Base-by-base conservation (phyloP, 2,797 vertebrate species). In the Ctenopoma multispine region DNA sequence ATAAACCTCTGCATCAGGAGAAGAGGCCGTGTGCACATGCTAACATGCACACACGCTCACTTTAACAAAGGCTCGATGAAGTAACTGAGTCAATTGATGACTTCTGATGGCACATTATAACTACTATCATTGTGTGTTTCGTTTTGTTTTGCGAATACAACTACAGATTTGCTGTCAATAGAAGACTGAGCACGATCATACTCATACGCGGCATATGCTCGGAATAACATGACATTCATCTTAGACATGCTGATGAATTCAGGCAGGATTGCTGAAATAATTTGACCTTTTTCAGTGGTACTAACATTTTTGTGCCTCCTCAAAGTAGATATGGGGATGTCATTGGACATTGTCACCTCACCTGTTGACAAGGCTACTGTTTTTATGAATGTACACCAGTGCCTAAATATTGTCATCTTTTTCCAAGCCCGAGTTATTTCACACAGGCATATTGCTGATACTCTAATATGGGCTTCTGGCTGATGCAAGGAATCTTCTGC, bases 401-500 rank as follows among this genome's bases (percentile, higher is more conserved):
- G 34, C 50, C 72, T 58, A 10, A 73, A 69, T 64, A 60, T 10
- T 65, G 12, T 53, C 69, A 51, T 82, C 51, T 12, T 46, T 72
- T 74, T 61, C 70, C 49, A 36, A 62, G 49, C 38, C 44, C 57
- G 38, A 21, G 43, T 65, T 71, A 50, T 79, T 75, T 82, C 79
- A 41, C 72, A 72, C 65, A 62, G 58, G 5, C 65, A 49, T 44
- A 79, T 49, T 64, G 63, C 78, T 85, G 81, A 81, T 83, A 56
- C 51, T 75, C 57, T 63, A 64, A 72, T 82, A 69, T 65, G 63
- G 63, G 77, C 77, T 85, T 80, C 49, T 86, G 85, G 81, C 81
- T 78, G 81, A 84, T 85, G 76, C 66, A 58, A 87, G 83, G 84
- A 90, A 86, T 86, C 69, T 83, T 82, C 73, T 73, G 69, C 81